Conservation (phyloP, 2,797 vertebrate genomes). For the Nyctalus aviator region DNA sequence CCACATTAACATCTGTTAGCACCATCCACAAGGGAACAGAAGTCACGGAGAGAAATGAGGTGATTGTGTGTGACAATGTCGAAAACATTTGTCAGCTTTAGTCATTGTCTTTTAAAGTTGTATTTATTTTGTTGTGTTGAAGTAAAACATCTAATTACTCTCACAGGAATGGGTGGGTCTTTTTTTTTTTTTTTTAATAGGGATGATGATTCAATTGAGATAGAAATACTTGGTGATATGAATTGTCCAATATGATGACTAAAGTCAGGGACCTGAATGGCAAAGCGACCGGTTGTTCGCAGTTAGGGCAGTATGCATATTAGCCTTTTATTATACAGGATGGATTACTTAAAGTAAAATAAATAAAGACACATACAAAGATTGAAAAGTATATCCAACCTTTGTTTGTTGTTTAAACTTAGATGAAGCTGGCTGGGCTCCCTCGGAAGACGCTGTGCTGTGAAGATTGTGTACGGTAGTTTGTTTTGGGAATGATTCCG, state of each 20-base stretch:
- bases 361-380: neutral
- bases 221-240: neutral
- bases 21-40: constrained; percentile 73
- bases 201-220: neutral
- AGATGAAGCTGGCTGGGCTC: neutral
- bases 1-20: constrained; percentile 83
- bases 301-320: no score
- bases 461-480: neutral
- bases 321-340: no score
- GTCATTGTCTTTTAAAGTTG: constrained; percentile 78
- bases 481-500: neutral
- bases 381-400: neutral
- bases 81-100: constrained; percentile 85
- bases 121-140: constrained; percentile 73
- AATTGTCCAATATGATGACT: neutral
- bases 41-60: constrained; percentile 55
- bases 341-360: neutral
- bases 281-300: no score
- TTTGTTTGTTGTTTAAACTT: neutral
- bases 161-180: neutral
- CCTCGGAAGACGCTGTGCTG: neutral
- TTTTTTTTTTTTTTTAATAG: constrained; percentile 34
- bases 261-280: neutral
- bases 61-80: constrained; percentile 85
- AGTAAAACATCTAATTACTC: constrained; percentile 31